Conservation (phyloP, 23 tunicate genomes). For the Corella eumyota region DNA sequence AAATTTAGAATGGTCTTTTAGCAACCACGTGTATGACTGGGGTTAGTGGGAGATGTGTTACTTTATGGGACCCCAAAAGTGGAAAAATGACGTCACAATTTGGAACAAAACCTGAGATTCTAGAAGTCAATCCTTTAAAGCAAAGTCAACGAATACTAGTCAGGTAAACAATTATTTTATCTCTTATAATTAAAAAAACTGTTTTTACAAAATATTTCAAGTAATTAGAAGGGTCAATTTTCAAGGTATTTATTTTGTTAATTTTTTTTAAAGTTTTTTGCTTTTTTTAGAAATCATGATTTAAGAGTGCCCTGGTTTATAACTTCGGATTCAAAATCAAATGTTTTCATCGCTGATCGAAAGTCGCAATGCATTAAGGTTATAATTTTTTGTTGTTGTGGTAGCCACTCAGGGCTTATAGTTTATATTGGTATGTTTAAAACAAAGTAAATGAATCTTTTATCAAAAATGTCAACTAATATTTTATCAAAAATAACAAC, state of each 20-base stretch:
- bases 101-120: slow-evolving; percentile 62
- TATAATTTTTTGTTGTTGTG: too few relatives aligned
- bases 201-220: neutral
- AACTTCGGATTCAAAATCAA: slow-evolving; percentile 40
- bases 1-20: slow-evolving; percentile 46
- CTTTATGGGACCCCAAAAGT: slow-evolving; percentile 74
- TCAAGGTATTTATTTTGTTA: neutral
- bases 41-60: slow-evolving; percentile 33
- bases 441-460: too few relatives aligned
- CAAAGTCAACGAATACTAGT: slow-evolving; percentile 49
- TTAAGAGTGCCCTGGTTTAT: slow-evolving; percentile 78
- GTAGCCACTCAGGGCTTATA: too few relatives aligned
- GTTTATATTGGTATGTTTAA: too few relatives aligned
- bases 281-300: slow-evolving; percentile 36
- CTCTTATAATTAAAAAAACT: neutral
- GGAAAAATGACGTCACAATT: slow-evolving; percentile 64
- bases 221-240: too few relatives aligned
- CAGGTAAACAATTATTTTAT: slow-evolving; percentile 25
- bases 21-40: slow-evolving; percentile 82
- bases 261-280: slow-evolving; percentile 1
- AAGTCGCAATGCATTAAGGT: slow-evolving; percentile 66
- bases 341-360: slow-evolving; percentile 61
- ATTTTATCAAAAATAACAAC: too few relatives aligned
- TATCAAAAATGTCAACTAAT: too few relatives aligned
- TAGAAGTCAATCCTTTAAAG: slow-evolving; percentile 72